These are phyloP conservation scores for Psittacara wagleri DNA, from an alignment of 2,113 vertebrate species.

Conservation along the genomic window DNA sequence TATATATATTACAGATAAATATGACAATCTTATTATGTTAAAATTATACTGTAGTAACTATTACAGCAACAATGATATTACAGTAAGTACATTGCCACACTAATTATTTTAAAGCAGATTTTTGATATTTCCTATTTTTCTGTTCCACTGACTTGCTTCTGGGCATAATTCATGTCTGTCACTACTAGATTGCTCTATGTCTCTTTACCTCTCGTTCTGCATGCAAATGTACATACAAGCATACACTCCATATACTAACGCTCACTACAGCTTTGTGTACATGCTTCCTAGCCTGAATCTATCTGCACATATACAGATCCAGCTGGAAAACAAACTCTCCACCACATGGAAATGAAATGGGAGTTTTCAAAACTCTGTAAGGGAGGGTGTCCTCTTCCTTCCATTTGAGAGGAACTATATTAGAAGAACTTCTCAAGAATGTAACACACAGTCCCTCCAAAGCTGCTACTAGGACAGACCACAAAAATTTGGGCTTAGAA, in stretches of 20 bases:
- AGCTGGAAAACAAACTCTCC: background rate
- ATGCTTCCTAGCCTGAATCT: background rate
- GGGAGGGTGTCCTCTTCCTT: background rate
- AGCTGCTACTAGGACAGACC: background rate
- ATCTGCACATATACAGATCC: background rate
- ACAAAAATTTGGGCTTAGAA: background rate
- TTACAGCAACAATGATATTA: background rate
- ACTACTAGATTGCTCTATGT: background rate
- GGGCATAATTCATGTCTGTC: background rate
- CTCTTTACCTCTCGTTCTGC: background rate
- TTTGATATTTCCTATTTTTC: background rate
- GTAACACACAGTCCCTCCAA: background rate
- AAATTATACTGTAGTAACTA: background rate
- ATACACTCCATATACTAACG: background rate
- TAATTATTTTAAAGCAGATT: background rate
- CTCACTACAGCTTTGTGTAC: background rate
- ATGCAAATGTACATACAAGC: background rate
- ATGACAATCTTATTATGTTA: background rate
- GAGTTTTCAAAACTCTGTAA: background rate
- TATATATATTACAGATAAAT: background rate
- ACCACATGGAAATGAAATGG: background rate
- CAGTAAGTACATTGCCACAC: background rate
- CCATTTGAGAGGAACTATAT: background rate
- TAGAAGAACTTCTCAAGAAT: background rate
- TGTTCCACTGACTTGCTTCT: background rate